Conservation (phyloP, 2,113 vertebrate species). For the Strigops habroptila region DNA sequence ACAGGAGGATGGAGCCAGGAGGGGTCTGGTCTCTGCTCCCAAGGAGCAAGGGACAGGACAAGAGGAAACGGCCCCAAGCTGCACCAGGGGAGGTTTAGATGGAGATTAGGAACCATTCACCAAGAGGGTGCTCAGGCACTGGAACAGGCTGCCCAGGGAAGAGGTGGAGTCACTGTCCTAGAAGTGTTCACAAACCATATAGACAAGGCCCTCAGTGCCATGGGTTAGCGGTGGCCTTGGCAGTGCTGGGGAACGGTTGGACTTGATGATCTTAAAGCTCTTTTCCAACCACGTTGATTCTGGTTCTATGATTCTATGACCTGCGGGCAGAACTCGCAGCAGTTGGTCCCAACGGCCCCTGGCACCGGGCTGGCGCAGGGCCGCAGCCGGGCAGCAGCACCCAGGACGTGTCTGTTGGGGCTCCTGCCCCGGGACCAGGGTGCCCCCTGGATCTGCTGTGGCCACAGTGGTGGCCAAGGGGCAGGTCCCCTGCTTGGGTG, state of each 20-base stretch:
- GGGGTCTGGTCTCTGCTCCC: too few species aligned
- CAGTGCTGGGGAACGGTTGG: not conserved
- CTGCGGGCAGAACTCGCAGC: not conserved
- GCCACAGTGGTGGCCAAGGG: not conserved
- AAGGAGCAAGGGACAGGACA: too few species aligned
- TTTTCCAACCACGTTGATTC: too few species aligned
- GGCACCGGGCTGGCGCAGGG: rapidly evolving
- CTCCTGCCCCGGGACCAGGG: not conserved
- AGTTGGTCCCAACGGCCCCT: not conserved
- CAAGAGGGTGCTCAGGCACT: not conserved
- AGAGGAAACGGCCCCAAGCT: not conserved
- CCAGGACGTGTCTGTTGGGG: rapidly evolving
- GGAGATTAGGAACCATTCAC: not conserved
- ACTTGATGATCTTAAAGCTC: not conserved
- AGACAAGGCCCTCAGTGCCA: not conserved
- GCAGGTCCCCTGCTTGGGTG: not conserved
- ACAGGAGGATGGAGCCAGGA: too few species aligned
- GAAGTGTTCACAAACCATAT: rapidly evolving
- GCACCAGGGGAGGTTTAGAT: not conserved
- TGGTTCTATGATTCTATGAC: not conserved
- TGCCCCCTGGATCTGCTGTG: not conserved
- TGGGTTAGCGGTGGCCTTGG: not conserved
- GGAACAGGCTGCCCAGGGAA: not conserved
- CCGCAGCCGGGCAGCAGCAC: not conserved
- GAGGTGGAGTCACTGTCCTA: too few species aligned